Evolutionary conservation across 1,140 invertebrate genomes (phyloP), one percentile per base, ranked within the genome.

Genomic region (Contarinia nasturtii): DNA sequence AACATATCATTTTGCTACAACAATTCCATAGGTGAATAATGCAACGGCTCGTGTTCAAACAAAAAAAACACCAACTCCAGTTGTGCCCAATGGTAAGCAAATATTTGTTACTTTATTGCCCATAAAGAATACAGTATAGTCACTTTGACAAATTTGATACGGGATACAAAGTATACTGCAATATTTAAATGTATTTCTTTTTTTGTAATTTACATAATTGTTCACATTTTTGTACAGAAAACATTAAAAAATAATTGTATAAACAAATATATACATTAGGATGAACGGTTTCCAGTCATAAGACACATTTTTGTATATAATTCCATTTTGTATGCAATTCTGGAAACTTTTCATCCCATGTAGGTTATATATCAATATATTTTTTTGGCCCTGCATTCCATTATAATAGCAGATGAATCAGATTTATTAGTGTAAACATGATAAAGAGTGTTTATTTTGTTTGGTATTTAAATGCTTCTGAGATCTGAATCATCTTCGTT

Each of bases 41-140:
- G 90, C 91, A 54, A 96, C 91, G 58, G 90, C 90, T 56, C 78
- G 90, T 74, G 89, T 95, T 66, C 90, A 94, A 79, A 94, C 89
- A 62, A 96, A 95, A 80, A 96, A 96, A 76, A 83, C 87, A 63
- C 77, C 86, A 53, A 76, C 87, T 3, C 27, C 27, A 10, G 10
- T 27, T 60, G 78, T 93, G 65, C 88, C 87, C 57, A 88, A 91
- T 76, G 89, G 90, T 93, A 77, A 79, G 85, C 70, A 57, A 46
- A 53, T 54, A 52, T 62, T 40, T 4, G 3, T 15, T 40, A n/a
- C 7, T 40, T 40, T 18, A 18, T 40, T 40, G 11, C 37, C 14
- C 14, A n/a, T n/a, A n/a, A n/a, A n/a, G n/a, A n/a, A n/a, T n/a
- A n/a, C n/a, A n/a, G n/a, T n/a, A n/a, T n/a, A n/a, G n/a, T n/a